Base-by-base conservation (phyloP, 2,797 vertebrate species). In the Alcedo quadribrachys region DNA sequence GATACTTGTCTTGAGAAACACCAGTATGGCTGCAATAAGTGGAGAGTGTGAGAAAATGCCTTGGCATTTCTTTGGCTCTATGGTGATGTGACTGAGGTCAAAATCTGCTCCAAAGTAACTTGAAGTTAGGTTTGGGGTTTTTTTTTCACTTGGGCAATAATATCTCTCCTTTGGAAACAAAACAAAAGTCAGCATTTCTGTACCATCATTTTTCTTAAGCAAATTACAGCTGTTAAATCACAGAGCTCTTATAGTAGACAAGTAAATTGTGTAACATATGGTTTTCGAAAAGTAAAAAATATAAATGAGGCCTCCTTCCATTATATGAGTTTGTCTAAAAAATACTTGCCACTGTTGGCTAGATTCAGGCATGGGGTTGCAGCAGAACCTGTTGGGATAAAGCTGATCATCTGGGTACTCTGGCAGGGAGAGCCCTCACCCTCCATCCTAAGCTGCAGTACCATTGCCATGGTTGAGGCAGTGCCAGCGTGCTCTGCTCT, bases 161-260 rank as follows among this genome's bases (percentile, higher is more conserved):
- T 33, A 33, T 43, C 79, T 86, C 57, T 89, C 15, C 32, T 85
- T 65, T 15, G 12, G 27, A 60, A 16, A 37, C 17, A 25, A 25
- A 18, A 40, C 24, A 69, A 25, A 71, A 87, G 27, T 62, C 54
- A 61, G 42, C 32, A 19, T 85, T 94, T 91, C 45, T 68, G 3
- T 28, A 43, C 24, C 9, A 20, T 89, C 5, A 27, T 81, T 88
- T 68, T 87, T 79, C 61, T 67, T 53, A 65, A 30, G 42, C 24
- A 89, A n/a, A 81, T 70, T 75, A 73, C 70, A 91, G 60, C 83
- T 74, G 45, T 89, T 89, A 87, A 87, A 81, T 93, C 69, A 85
- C 22, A 54, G 69, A 55, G 45, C 65, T 28, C 37, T 85, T 70
- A 67, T n/a, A 60, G 37, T 43, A 35, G 65, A 74, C 20, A 50